Conservation (phyloP, 2,113 vertebrate species). For the Sorex araneus region DNA sequence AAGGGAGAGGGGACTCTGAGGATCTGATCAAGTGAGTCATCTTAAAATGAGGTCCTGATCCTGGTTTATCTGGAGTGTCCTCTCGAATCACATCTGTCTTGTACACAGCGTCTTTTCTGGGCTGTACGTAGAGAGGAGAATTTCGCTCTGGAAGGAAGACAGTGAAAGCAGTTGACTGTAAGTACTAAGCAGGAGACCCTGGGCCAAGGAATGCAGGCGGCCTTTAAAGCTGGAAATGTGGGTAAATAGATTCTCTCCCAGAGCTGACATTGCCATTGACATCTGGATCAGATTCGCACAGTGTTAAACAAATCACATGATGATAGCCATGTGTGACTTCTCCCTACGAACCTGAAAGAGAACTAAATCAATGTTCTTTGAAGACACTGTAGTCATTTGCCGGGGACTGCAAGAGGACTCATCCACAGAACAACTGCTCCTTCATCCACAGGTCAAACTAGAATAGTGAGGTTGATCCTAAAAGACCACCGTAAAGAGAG, state of each 20-base stretch:
- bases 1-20: neutral
- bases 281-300: neutral
- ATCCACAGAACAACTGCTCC: neutral
- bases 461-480: neutral
- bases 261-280: neutral
- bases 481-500: neutral
- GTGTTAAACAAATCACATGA: neutral
- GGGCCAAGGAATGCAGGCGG: neutral
- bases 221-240: neutral
- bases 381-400: neutral
- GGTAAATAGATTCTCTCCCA: neutral
- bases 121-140: neutral
- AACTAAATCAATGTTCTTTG: neutral
- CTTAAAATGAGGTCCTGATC: neutral
- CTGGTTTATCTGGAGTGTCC: neutral
- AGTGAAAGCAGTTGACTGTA: neutral
- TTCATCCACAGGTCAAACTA: neutral
- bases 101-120: neutral
- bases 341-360: neutral
- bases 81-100: neutral
- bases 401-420: neutral
- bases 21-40: neutral
- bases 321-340: neutral
- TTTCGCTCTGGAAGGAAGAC: neutral
- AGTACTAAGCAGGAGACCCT: neutral